These are phyloP conservation scores for Cantharis lateralis DNA, from an alignment of 2,888 invertebrate genomes.

Conservation along the genomic window DNA sequence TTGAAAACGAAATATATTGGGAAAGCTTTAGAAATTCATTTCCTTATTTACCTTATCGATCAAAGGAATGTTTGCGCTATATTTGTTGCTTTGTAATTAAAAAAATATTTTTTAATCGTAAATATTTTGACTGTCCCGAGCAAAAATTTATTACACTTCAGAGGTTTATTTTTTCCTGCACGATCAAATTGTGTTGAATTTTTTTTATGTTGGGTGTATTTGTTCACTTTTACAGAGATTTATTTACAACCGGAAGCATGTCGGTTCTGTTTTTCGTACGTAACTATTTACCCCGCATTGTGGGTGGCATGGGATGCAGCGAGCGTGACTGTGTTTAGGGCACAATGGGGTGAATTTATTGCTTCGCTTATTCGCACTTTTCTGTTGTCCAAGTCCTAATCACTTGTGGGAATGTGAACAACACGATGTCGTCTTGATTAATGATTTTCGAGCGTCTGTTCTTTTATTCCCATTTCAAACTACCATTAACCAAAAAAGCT, in stretches of 20 bases:
- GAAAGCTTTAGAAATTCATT: slow-evolving; percentile 8
- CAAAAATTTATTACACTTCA: background rate
- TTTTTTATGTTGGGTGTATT: background rate
- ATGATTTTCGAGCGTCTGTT: slow-evolving; percentile 19
- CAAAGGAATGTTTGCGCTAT: background rate
- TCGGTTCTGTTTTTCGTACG: slow-evolving; percentile 24
- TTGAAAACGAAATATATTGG: slow-evolving; percentile 13
- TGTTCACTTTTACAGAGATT: slow-evolving; percentile 2
- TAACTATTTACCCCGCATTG: slow-evolving; percentile 34
- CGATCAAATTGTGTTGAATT: background rate
- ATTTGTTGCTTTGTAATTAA: background rate
- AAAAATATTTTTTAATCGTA: background rate
- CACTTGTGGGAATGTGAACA: slow-evolving; percentile 34
- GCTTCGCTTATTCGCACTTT: slow-evolving; percentile 43
- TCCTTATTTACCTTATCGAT: slow-evolving; percentile 8
- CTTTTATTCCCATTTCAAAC: slow-evolving; percentile 23
- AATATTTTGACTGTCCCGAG: background rate
- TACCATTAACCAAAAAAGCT: slow-evolving; percentile 9
- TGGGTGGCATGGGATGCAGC: slow-evolving; percentile 26
- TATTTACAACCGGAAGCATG: slow-evolving; percentile 19
- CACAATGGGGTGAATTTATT: slow-evolving; percentile 41
- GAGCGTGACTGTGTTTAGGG: slow-evolving; percentile 36
- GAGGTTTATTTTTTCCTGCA: background rate
- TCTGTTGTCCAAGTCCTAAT: slow-evolving; percentile 39
- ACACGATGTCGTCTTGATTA: slow-evolving; percentile 25